Evolutionary conservation across 2,113 vertebrate genomes (phyloP).

Genomic region (Sardina pilchardus): DNA sequence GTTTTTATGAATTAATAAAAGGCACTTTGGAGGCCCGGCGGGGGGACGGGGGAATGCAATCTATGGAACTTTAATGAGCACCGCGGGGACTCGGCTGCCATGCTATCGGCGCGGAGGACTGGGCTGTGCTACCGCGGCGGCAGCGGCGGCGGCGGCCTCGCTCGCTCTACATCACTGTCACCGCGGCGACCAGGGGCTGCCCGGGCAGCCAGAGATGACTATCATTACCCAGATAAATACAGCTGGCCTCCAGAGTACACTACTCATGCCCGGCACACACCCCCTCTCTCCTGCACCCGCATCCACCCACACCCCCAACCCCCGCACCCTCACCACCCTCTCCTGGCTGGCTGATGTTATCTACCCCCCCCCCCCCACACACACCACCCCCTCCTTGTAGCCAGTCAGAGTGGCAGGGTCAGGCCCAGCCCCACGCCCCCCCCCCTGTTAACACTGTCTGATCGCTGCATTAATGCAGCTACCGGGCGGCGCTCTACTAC

Average conservation of each 20-base stretch:
- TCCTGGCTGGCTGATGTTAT: conserved; percentile 17
- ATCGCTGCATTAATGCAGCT: conserved; percentile 33
- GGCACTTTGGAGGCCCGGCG: conserved; percentile 76
- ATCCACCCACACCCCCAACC: conserved; percentile 8
- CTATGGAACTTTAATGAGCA: conserved; percentile 79
- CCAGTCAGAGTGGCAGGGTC: conserved; percentile 34
- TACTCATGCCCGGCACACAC: conserved; percentile 34
- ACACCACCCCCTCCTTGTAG: conserved; percentile 41
- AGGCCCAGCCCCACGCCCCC: conserved; percentile 54
- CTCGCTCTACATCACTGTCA: conserved; percentile 68
- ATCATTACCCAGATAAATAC: conserved; percentile 70
- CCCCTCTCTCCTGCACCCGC: conserved; percentile 36
- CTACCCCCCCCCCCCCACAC: neutral
- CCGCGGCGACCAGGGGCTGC: conserved; percentile 58
- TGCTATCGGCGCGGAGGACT: conserved; percentile 63
- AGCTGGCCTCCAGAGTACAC: conserved; percentile 66
- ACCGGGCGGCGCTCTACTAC: neutral
- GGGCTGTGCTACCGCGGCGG: conserved; percentile 11
- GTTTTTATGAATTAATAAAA: conserved; percentile 92
- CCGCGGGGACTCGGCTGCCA: conserved; percentile 73
- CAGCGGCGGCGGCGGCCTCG: conserved; percentile 46
- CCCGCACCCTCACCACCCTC: neutral
- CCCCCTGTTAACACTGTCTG: conserved; percentile 63
- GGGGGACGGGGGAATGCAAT: conserved; percentile 64
- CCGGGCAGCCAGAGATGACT: conserved; percentile 64